phyloP scores from a whole-genome alignment of 2,888 invertebrate species.

The Trissoscelio sp. region DNA sequence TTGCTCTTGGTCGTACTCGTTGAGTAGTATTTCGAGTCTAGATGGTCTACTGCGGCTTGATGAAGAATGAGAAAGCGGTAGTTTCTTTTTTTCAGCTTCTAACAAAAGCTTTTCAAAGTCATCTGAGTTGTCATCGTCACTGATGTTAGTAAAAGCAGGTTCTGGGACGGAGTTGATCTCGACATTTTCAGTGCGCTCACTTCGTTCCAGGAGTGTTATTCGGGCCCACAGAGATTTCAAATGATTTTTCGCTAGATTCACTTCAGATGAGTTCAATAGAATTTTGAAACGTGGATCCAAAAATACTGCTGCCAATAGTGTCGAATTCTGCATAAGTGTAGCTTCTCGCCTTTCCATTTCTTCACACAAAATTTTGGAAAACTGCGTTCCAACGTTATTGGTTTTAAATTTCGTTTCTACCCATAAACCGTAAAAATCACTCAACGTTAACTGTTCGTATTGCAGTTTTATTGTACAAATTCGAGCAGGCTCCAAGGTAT shows the following conservation, averaged over 20 bases:
- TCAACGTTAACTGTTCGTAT: slow-evolving; percentile 15
- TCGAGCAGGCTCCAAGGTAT: background rate
- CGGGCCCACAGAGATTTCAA: slow-evolving; percentile 12
- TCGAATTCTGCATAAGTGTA: background rate
- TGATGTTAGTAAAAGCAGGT: too few relatives aligned
- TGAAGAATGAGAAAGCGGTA: too few relatives aligned
- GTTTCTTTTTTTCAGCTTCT: too few relatives aligned
- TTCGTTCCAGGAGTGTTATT: background rate
- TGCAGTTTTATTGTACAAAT: slow-evolving; percentile 13
- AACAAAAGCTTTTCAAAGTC: too few relatives aligned
- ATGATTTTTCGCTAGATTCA: background rate
- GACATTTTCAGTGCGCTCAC: too few relatives aligned
- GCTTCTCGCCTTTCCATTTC: background rate
- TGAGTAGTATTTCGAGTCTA: too few relatives aligned
- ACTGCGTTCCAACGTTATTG: background rate
- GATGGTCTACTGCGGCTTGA: too few relatives aligned
- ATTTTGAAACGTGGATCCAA: slow-evolving; percentile 18
- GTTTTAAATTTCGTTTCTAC: background rate
- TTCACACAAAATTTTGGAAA: background rate
- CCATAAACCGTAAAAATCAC: slow-evolving; percentile 23
- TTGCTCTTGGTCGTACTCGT: too few relatives aligned
- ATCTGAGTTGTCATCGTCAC: too few relatives aligned
- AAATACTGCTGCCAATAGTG: slow-evolving; percentile 1
- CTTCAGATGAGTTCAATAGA: background rate
- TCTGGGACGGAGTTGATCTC: too few relatives aligned